Base-by-base conservation (phyloP, 2,797 vertebrate genomes). In the Pipistrellus kuhlii region DNA sequence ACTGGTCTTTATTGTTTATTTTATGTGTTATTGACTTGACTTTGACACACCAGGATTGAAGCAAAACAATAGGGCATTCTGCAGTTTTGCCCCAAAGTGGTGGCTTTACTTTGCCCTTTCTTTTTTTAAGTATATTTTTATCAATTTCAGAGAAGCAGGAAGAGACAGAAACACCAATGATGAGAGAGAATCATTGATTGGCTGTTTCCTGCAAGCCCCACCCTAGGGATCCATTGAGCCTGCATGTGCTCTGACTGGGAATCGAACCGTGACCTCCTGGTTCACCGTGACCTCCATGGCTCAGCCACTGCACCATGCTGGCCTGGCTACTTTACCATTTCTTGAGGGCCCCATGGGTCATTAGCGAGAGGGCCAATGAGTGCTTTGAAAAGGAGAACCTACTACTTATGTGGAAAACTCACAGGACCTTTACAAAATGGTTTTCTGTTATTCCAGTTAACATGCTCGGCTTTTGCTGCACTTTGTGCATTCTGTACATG, bases 51-150 rank as follows among this genome's bases (percentile, higher is more conserved):
- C 98, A 95, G n/a, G 97, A 98, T 97, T 98, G 98, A 98, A 98
- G 98, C 91, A 0, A 44, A 96, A 92, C 98, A 98, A 98, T 97
- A 98, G 97, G 35, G 46, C 17, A 85, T 0, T 94, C 98, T 97
- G 98, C 96, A 12, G 41, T 98, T 98, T 99, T 98, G 98, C 98
- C 98, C 98, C 98, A 41, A 73, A 98, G 98, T 41, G 91, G 97
- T 90, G 97, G 57, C 69, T 0, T 32, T 97, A 32, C 38, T 93
- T 96, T 55, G 97, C 97, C 99, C 98, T 98, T 98, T 98, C 53
- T 90, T 96, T 6, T n/a, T 64, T 15, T n/a, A 1, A 6, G 11
- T 5, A 14, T 62, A 30, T 30, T 13, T 30, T 62, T 62, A 30
- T 62, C 12, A 12, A 30, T 30, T 30, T 62, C 59, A 30, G 27